Base-by-base conservation (phyloP, 2,888 invertebrate species). In the Phengaris arion region DNA sequence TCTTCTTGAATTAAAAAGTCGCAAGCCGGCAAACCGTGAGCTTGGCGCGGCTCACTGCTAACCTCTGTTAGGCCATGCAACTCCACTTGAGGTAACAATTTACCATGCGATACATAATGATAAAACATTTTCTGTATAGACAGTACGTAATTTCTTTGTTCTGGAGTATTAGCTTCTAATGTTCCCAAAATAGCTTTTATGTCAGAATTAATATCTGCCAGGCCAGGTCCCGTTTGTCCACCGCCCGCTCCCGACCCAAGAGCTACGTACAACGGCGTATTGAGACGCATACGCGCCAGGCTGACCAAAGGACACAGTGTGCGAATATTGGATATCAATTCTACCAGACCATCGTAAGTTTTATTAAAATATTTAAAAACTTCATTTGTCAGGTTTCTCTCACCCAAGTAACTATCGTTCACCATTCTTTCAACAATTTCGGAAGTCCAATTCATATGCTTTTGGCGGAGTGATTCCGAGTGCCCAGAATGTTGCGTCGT, bases 81-180 rank as follows among this genome's bases (percentile, higher is more conserved):
- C n/a, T 95, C 95, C 15, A 72, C 51, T 13, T 72, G 72, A 35
- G 52, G 22, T 12, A 95, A 91, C 76, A 97, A 91, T 79, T 94
- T 94, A n/a, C 97, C 97, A 80, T 96, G 95, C 94, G 96, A 95
- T 2, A 97, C 97, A 82, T 95, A 98, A 82, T 96, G 95, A 87
- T 97, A 97, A 88, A 98, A 98, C 52, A 97, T 88, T 79, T 96
- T 95, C 84, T 97, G 97, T 94, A 98, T 96, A 12, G 97, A 96
- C 0, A 96, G 95, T 80, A 96, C 95, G 84, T 95, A 97, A 22
- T 96, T 94, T 68, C 96, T 94, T 84, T 97, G 97, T 81, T 96
- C 96, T 0, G 96, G 95, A 59, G 95, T 95, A 81, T 95, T 95
- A 0, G 96, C 95, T 77, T 96, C 95, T 81, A 96, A 97, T 13